A percentile compares a stretch with the other conserved stretches of the same genome.
These are phyloP conservation scores for Callosobruchus maculatus DNA, from an alignment of 2,888 invertebrate genomes.

Conservation along the genomic window DNA sequence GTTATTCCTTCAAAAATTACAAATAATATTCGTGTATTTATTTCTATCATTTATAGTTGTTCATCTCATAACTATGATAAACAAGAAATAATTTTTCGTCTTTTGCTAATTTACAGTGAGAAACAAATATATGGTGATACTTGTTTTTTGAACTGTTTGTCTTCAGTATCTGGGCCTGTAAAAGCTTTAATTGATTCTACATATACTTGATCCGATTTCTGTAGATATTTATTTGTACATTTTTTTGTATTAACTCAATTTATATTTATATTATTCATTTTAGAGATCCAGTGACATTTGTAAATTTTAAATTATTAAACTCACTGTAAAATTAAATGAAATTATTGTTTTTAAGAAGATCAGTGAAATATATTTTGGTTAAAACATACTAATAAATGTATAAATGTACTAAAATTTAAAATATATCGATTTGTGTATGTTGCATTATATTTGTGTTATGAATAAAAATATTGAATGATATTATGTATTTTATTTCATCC, in stretches of 20 bases:
- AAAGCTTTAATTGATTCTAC: neutral
- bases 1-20: no score
- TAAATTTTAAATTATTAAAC: neutral
- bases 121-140: no score
- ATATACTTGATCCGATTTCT: neutral
- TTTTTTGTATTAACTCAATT: neutral
- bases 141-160: no score
- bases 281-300: neutral
- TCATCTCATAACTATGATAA: no score
- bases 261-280: neutral
- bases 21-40: no score
- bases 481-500: neutral
- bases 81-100: no score
- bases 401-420: neutral
- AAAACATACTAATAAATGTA: neutral
- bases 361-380: neutral
- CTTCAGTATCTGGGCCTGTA: neutral
- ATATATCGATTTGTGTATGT: slow-evolving; percentile 2
- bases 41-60: no score
- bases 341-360: neutral
- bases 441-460: slow-evolving; percentile 2
- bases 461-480: neutral
- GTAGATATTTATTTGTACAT: neutral
- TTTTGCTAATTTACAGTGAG: no score
- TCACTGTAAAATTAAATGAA: neutral